Evolutionary conservation across 2,113 vertebrate genomes (phyloP), one percentile per base, ranked within the genome.

Genomic region (Dipodomys merriami): DNA sequence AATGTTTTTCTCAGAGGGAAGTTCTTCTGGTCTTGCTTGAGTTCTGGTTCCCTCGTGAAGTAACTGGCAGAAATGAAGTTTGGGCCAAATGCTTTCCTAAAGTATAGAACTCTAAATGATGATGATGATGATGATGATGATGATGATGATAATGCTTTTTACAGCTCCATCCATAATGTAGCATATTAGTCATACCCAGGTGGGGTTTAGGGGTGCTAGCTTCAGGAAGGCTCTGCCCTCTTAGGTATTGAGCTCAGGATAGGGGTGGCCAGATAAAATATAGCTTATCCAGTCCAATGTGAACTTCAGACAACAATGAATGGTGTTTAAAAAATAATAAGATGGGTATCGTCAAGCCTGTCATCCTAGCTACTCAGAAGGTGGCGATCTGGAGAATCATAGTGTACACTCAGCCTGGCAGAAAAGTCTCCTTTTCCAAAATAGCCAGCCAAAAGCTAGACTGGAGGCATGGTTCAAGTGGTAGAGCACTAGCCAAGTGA

Each of bases 41-140:
- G 30, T n/a, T 35, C 69, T 84, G 80, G 27, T 62, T 92, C n/a
- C 33, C 4, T 93, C 79, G 71, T 35, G 27, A 86, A 93, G 35
- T 46, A 62, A 12, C 1, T 69, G 44, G 64, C 46, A 86, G 71
- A 90, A 62, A 86, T 64, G n/a, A 88, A 64, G 30, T 62, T 73
- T 18, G 7, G 46, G 33, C 44, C 62, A 23, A 53, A 29, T 6
- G 49, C 69, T 18, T 60, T 20, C n/a, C 2, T 2, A 7, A 25
- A 39, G 62, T 27, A 29, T 25, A 16, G 64, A 64, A 29, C 35
- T 23, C 74, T 27, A 73, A 74, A 86, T 49, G 12, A 49, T 49
- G 12, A 49, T 49, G 12, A 49, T 49, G 11, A 49, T 12, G 11
- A 49, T 49, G 11, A 49, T 49, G 11, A 11, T 49, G 11, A 49